Conservation (phyloP, 2,113 vertebrate genomes). For the Oncorhynchus clarkii region DNA sequence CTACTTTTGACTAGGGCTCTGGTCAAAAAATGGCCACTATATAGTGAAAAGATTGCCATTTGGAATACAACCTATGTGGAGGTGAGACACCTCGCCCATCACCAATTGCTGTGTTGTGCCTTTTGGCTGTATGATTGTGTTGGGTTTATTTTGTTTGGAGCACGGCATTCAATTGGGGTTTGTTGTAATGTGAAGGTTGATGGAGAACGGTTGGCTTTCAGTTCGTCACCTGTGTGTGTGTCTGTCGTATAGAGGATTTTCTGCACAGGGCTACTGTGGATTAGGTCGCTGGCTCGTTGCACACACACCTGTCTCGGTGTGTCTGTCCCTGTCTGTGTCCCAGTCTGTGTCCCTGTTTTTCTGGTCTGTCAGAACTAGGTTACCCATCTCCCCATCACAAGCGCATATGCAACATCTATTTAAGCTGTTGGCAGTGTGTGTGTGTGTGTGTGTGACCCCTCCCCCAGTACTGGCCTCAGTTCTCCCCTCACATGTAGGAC, state of each 20-base stretch:
- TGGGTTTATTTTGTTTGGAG: not conserved
- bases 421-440: not conserved
- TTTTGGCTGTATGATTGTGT: too few relatives aligned
- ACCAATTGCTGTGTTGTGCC: too few relatives aligned
- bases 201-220: not conserved
- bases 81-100: too few relatives aligned
- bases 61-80: too few relatives aligned
- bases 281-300: not conserved
- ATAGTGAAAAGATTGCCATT: too few relatives aligned
- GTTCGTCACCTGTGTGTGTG: not conserved
- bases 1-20: too few relatives aligned
- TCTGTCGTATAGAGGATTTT: not conserved
- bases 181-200: not conserved
- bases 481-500: not conserved
- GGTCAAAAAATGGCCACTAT: too few relatives aligned
- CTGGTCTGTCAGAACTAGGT: not conserved
- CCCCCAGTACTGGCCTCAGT: not conserved
- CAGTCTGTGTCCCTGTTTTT: conserved; percentile 1
- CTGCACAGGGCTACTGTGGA: not conserved
- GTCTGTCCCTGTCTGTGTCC: not conserved
- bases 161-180: not conserved
- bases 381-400: not conserved
- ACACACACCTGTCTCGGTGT: not conserved
- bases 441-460: not conserved
- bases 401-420: not conserved